Evolutionary conservation across 2,888 invertebrate species (phyloP).

Genomic region (Zootermopsis nevadensis): DNA sequence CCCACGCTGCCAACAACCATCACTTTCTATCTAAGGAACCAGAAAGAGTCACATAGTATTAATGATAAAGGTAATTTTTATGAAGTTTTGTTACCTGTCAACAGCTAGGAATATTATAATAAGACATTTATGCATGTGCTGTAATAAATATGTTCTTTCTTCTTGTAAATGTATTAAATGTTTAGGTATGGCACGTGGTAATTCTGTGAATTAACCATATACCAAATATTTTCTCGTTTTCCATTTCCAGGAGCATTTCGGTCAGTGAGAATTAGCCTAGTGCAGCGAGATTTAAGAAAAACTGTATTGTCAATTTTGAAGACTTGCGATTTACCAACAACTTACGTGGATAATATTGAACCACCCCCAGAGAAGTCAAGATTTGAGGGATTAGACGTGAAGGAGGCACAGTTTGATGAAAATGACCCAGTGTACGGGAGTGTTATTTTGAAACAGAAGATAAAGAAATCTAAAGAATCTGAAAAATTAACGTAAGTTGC

Average conservation of each 20-base stretch:
- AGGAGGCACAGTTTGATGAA: conserved; percentile 64
- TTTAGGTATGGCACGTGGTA: too few relatives aligned
- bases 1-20: conserved; percentile 73
- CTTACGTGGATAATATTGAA: conserved; percentile 82
- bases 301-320: conserved; percentile 81
- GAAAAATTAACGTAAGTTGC: conserved; percentile 58
- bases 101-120: too few relatives aligned
- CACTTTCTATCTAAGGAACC: conserved; percentile 78
- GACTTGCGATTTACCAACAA: conserved; percentile 87
- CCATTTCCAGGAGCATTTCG: conserved; percentile 72
- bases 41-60: background rate
- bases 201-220: too few relatives aligned
- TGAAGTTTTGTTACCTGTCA: too few relatives aligned
- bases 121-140: too few relatives aligned
- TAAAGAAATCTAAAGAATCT: conserved; percentile 61
- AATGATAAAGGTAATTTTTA: background rate
- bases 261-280: conserved; percentile 78
- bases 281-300: conserved; percentile 75
- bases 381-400: conserved; percentile 62
- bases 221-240: background rate
- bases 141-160: too few relatives aligned
- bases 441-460: conserved; percentile 65
- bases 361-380: conserved; percentile 60
- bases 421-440: conserved; percentile 68
- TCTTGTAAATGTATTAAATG: too few relatives aligned